A percentile compares a stretch with the other conserved stretches of the same genome.
These are phyloP conservation scores for Geotrypetes seraphini DNA, from an alignment of 2,797 vertebrate genomes.

Conservation along the genomic window DNA sequence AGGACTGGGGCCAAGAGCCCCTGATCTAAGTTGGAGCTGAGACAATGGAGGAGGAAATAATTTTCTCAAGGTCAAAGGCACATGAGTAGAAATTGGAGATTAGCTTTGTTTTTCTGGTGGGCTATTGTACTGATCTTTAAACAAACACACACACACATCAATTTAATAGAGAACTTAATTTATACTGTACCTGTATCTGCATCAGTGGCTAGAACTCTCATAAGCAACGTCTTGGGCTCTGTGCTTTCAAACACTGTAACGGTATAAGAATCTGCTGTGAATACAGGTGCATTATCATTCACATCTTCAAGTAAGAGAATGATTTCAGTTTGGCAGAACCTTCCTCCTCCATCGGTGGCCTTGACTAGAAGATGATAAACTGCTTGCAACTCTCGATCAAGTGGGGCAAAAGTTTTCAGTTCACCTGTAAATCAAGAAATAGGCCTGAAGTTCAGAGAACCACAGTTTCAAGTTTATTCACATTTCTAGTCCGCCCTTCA, in stretches of 20 bases:
- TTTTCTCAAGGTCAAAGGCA: no score
- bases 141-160: no score
- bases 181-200: conserved; percentile 79
- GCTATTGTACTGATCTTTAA: no score
- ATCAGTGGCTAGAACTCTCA: conserved; percentile 80
- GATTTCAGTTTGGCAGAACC: conserved; percentile 73
- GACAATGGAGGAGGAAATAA: no score
- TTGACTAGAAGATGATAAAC: conserved; percentile 68
- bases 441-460: background rate
- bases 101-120: no score
- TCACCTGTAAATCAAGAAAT: conserved; percentile 61
- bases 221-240: conserved; percentile 73
- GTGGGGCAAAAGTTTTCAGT: conserved; percentile 69
- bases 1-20: no score
- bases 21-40: no score
- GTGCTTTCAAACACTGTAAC: conserved; percentile 93
- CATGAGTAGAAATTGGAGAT: no score
- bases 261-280: conserved; percentile 71
- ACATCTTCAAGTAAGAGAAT: conserved; percentile 76
- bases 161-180: background rate
- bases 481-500: no score
- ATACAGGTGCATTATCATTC: conserved; percentile 87
- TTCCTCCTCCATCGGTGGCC: conserved; percentile 83
- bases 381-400: conserved; percentile 77
- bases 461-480: no score